A percentile compares a stretch with the other conserved stretches of the same genome.
Evolutionary conservation across 2,888 invertebrate species (phyloP).

Genomic region (Deilephila porcellus): DNA sequence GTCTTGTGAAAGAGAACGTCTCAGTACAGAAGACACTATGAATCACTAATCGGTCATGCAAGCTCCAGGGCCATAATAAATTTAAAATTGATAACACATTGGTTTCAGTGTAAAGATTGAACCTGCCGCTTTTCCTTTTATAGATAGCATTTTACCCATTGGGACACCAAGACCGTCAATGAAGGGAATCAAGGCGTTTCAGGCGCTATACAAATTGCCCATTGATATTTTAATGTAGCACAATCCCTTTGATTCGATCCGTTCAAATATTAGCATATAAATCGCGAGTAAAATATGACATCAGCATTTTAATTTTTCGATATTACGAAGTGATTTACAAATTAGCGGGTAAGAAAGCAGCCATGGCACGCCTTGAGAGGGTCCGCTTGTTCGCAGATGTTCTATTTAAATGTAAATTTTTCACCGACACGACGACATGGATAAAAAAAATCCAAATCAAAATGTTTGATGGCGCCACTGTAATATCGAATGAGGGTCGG

Average conservation of each 20-base stretch:
- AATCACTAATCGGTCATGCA: no score
- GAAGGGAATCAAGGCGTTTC: constrained; percentile 40
- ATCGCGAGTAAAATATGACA: constrained; percentile 82
- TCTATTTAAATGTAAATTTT: constrained; percentile 85
- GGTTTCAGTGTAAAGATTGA: no score
- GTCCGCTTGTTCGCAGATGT: constrained; percentile 81
- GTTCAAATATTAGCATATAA: constrained; percentile 79
- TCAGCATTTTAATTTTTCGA: constrained; percentile 84
- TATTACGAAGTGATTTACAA: constrained; percentile 84
- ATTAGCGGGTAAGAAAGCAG: constrained; percentile 84
- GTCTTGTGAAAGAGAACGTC: no score
- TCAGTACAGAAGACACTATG: no score
- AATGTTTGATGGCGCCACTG: constrained; percentile 29
- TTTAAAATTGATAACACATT: no score
- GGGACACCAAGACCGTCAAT: no score
- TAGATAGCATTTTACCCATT: no score
- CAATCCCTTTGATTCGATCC: constrained; percentile 65
- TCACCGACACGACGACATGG: constrained; percentile 73
- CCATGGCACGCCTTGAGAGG: constrained; percentile 75
- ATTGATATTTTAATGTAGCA: constrained; percentile 81
- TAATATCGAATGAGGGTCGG: constrained; percentile 23
- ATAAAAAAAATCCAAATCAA: constrained; percentile 70
- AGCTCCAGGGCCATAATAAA: no score
- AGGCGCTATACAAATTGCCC: constrained; percentile 71
- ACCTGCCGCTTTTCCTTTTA: no score